Evolutionary conservation across 2,797 vertebrate species (phyloP).

Genomic region (Spheniscus humboldti): DNA sequence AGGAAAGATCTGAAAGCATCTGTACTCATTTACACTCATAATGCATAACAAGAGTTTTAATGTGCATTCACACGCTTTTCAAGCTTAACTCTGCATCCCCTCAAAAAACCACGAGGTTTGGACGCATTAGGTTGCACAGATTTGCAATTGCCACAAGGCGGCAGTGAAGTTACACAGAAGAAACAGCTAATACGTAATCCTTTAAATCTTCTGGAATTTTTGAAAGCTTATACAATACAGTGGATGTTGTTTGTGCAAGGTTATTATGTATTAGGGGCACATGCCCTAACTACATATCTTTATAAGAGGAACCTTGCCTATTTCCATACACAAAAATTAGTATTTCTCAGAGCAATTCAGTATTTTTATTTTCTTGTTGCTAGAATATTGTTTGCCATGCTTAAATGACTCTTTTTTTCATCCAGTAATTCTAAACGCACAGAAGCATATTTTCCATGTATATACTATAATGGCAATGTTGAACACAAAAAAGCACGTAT

Average conservation of each 20-base stretch:
- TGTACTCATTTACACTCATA: neutral
- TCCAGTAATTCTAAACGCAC: neutral
- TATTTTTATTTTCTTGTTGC: neutral
- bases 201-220: neutral
- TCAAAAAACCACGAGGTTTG: accelerated
- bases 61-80: accelerated
- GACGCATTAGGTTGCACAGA: accelerated
- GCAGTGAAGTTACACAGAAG: neutral
- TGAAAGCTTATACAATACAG: neutral
- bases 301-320: neutral
- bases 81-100: neutral
- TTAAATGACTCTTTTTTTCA: neutral
- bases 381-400: neutral
- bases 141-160: neutral
- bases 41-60: neutral
- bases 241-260: neutral
- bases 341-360: neutral
- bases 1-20: neutral
- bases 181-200: neutral
- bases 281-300: neutral
- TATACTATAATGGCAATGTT: neutral
- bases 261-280: neutral
- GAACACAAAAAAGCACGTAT: neutral
- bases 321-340: neutral
- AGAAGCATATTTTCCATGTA: neutral